A percentile compares a stretch with the other conserved stretches of the same genome.
Conservation (phyloP, 2,113 vertebrate genomes). For the Pterocles gutturalis region DNA sequence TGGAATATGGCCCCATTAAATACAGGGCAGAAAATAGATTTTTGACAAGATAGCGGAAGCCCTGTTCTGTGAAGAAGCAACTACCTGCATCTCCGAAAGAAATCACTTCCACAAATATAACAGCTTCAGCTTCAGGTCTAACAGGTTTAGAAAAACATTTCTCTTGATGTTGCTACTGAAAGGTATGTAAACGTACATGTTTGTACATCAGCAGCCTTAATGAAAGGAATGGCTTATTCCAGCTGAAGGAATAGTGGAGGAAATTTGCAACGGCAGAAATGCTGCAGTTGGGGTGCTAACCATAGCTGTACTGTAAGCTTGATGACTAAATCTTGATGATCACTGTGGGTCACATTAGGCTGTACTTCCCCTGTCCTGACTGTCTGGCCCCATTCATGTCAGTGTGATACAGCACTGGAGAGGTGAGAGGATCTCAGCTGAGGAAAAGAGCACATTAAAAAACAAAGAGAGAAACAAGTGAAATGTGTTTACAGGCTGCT, state of each 20-base stretch:
- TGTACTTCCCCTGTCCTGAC: not conserved
- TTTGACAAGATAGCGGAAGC: not conserved
- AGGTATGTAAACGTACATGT: not conserved
- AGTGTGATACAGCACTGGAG: not conserved
- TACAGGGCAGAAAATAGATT: not conserved
- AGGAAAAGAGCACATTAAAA: conserved; percentile 29
- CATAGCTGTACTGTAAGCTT: not conserved
- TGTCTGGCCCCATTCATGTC: not conserved
- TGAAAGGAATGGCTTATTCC: not conserved
- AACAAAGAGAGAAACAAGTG: not conserved
- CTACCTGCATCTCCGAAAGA: not conserved
- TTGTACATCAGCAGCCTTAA: not conserved
- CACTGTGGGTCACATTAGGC: not conserved
- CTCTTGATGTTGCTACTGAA: not conserved
- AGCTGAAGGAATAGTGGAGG: not conserved
- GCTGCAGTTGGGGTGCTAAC: not conserved
- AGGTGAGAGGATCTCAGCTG: not conserved
- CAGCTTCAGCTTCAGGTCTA: not conserved
- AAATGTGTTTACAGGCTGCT: conserved; percentile 60
- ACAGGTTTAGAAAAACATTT: not conserved
- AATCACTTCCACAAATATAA: not conserved
- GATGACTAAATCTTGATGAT: not conserved
- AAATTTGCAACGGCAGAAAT: not conserved
- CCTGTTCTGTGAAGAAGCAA: not conserved
- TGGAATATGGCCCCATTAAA: not conserved